Conservation (phyloP, 1,140 invertebrate genomes). For the Chironomus striatipennis region DNA sequence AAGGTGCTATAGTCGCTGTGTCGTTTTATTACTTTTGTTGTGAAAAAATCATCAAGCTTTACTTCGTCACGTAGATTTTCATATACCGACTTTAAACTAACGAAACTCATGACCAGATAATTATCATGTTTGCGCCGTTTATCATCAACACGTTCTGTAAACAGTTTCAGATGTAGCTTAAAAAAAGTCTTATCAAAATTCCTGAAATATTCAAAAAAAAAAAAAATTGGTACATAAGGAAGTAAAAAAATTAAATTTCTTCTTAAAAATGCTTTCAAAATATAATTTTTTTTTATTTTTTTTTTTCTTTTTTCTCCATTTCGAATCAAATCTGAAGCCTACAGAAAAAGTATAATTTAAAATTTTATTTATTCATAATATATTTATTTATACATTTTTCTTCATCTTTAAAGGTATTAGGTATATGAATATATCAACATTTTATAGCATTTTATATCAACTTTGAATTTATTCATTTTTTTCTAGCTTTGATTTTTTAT, state of each 20-base stretch:
- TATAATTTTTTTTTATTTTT: constrained; percentile 5
- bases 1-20: too few species aligned
- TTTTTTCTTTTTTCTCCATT: background rate
- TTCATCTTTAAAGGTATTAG: background rate
- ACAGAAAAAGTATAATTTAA: background rate
- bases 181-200: background rate
- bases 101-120: too few species aligned
- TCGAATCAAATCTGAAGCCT: background rate
- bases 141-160: too few species aligned
- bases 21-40: too few species aligned
- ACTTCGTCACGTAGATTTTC: too few species aligned
- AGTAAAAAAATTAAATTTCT: background rate
- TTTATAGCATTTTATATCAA: background rate
- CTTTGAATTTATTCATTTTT: constrained; percentile 1
- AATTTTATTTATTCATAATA: background rate
- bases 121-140: too few species aligned
- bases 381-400: background rate
- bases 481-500: background rate
- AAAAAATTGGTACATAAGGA: background rate
- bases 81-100: too few species aligned
- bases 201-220: background rate
- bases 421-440: background rate
- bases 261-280: constrained; percentile 19
- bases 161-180: too few species aligned
- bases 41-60: too few species aligned